phyloP scores from a whole-genome alignment of 1,140 invertebrate genomes.

The Samia ricini region DNA sequence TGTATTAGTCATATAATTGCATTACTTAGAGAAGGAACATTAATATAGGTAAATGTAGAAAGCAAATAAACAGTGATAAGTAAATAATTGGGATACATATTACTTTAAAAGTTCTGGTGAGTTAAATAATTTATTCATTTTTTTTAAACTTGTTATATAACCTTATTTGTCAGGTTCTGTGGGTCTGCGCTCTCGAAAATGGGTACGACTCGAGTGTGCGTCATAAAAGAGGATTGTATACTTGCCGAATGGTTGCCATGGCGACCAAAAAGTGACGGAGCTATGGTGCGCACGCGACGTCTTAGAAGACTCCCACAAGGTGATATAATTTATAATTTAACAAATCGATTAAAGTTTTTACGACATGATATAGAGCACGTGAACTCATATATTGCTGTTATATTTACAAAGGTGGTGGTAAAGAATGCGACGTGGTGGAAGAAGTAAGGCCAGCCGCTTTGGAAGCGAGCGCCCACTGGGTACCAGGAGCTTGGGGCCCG shows the following conservation, averaged over 20 bases:
- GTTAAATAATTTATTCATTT: not conserved
- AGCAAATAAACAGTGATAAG: no score
- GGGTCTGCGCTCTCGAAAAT: constrained; percentile 43
- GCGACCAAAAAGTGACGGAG: constrained; percentile 60
- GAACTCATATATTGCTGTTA: not conserved
- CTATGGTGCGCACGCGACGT: constrained; percentile 57
- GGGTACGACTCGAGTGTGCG: constrained; percentile 58
- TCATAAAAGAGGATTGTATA: constrained; percentile 61
- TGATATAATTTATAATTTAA: constrained; percentile 15
- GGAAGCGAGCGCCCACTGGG: constrained; percentile 69
- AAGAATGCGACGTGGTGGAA: constrained; percentile 64
- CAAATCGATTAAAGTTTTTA: not conserved
- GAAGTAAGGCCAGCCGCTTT: constrained; percentile 55
- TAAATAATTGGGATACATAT: not conserved
- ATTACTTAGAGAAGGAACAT: no score
- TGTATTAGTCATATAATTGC: no score
- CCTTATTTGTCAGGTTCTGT: constrained; percentile 49
- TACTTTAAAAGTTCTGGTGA: no score
- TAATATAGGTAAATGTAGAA: no score
- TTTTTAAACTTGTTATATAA: not conserved
- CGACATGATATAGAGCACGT: not conserved
- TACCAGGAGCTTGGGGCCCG: constrained; percentile 61
- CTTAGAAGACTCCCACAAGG: constrained; percentile 66
- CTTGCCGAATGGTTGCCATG: constrained; percentile 72
- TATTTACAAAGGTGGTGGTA: constrained; percentile 49